Evolutionary conservation across 2,113 vertebrate species (phyloP), one percentile per base, ranked within the genome.

Genomic region (Talpa occidentalis): DNA sequence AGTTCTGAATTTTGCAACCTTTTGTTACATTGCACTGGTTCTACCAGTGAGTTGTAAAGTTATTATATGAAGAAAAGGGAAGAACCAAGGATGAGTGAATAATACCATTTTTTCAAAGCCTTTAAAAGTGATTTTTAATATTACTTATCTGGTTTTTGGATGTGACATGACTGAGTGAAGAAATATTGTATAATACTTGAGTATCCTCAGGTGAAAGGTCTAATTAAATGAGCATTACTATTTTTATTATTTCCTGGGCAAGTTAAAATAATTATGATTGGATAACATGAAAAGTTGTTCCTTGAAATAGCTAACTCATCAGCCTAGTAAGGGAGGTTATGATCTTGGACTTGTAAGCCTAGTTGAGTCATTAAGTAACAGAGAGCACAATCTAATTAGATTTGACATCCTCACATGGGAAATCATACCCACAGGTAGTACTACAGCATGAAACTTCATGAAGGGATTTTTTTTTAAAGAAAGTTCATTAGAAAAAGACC

Each of bases 311-410:
- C 67, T 74, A 90, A 84, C 80, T 91, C 28, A 12, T 76, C 62
- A 95, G 91, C 94, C 77, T 96, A 12, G 54, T 95, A 10, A 60
- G 62, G 62, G 64, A 96, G 93, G 95, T 90, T 96, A 81, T 93
- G 84, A 94, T 96, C 95, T 93, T 94, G 88, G 47, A 91, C 84
- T 95, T 81, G 67, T 96, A 84, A 94, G 92, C 72, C 80, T 94
- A 47, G 70, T 95, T 94, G 88, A 97, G 88, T 97, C 90, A 96
- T 97, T 95, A 97, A 97, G 88, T 94, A 96, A 93, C 95, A 93
- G 80, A 94, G 92, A 96, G 80, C 64, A 85, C 62, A 90, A 22
- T 78, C 95, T 97, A 97, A 97, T 97, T 97, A 97, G 94, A 96
- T 97, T 95, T 97, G 93, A 90, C 93, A 94, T 85, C 80, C 77